Conservation (phyloP, 1,140 invertebrate species). For the Saccostrea echinata region DNA sequence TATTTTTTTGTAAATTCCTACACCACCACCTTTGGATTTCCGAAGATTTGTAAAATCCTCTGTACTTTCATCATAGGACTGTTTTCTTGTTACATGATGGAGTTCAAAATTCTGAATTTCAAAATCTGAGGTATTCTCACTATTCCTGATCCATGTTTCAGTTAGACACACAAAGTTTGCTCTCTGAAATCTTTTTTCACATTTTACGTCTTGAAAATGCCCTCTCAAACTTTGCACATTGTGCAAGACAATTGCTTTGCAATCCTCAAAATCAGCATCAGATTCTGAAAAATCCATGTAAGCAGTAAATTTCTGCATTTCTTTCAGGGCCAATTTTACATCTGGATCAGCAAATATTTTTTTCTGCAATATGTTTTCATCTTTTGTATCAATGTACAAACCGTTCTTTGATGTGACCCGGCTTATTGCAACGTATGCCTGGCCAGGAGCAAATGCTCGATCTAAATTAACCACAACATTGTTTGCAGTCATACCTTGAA, state of each 20-base stretch:
- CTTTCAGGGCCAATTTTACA: background rate
- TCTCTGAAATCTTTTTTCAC: background rate
- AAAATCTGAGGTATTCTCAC: background rate
- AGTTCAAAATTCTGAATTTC: background rate
- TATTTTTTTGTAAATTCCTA: slow-evolving; percentile 18
- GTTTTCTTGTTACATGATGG: background rate
- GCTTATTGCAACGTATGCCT: slow-evolving; percentile 32
- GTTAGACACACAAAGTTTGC: background rate
- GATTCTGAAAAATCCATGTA: background rate
- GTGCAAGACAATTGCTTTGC: background rate
- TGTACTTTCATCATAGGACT: background rate
- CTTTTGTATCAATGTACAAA: background rate
- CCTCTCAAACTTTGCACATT: slow-evolving; percentile 26
- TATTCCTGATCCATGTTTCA: slow-evolving; percentile 21
- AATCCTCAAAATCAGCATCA: background rate
- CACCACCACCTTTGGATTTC: too few species aligned
- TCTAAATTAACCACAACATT: slow-evolving; percentile 36
- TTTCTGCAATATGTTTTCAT: background rate
- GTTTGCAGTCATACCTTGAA: slow-evolving; percentile 23
- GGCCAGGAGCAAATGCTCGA: background rate
- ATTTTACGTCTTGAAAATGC: background rate
- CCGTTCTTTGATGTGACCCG: slow-evolving; percentile 11
- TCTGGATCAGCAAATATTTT: slow-evolving; percentile 23
- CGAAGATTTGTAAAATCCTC: background rate
- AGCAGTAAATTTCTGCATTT: slow-evolving; percentile 1